Conservation (phyloP, 2,888 invertebrate genomes). For the Drosophila picticornis region DNA sequence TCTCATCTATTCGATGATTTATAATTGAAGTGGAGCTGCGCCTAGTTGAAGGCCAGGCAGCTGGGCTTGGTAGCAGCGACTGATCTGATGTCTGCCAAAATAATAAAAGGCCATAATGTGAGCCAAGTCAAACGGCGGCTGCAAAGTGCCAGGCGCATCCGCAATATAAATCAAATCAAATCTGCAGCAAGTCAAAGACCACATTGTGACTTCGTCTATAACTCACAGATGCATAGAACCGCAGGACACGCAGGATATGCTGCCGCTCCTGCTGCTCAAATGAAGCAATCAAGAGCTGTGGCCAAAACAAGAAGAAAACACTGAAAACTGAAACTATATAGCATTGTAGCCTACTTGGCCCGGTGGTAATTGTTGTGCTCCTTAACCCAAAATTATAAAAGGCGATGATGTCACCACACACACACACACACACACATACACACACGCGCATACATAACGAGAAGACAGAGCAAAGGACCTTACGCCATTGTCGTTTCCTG, state of each 20-base stretch:
- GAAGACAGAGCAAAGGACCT: constrained; percentile 17
- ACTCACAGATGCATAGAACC: constrained; percentile 41
- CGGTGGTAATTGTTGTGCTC: constrained; percentile 69
- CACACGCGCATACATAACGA: not conserved
- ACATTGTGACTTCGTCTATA: constrained; percentile 53
- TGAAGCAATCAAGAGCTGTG: constrained; percentile 67
- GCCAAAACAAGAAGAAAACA: constrained; percentile 23
- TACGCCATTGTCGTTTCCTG: constrained; percentile 75
- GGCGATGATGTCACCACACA: constrained; percentile 78
- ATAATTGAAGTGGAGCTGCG: constrained; percentile 23
- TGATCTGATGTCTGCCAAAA: constrained; percentile 32
- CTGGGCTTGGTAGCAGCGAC: constrained; percentile 20
- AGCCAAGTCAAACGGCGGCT: constrained; percentile 50
- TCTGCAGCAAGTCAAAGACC: constrained; percentile 19
- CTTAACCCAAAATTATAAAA: constrained; percentile 67
- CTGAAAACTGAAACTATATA: not conserved
- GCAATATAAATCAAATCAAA: constrained; percentile 82
- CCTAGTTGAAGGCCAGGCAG: constrained; percentile 17
- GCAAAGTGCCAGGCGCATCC: constrained; percentile 76
- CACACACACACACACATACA: constrained; percentile 11
- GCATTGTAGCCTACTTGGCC: constrained; percentile 34
- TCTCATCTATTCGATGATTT: constrained; percentile 24
- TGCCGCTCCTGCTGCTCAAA: constrained; percentile 36
- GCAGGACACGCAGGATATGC: constrained; percentile 26
- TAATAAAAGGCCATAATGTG: constrained; percentile 48